Base-by-base conservation (phyloP, 1,140 invertebrate species). In the Euglossa dilemma region DNA sequence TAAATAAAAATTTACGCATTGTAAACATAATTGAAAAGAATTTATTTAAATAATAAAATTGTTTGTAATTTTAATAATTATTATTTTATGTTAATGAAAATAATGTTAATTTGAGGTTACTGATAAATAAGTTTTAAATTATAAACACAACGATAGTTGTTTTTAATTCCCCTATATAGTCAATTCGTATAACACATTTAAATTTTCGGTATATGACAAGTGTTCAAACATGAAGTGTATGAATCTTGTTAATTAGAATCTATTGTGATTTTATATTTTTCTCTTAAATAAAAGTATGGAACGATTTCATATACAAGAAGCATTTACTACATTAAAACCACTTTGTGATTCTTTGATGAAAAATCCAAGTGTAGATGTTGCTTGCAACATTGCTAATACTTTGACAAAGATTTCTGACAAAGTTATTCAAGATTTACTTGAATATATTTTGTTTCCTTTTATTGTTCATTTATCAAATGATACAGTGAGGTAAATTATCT, bases 381-480 rank as follows among this genome's bases (percentile, higher is more conserved):
- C 94, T 45, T 59, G 66, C 23, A 67, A 90, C 54, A 92, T 95
- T 70, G 74, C 83, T 1, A 72, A 86, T 11, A 61, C 88, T 18
- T 89, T 94, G 4, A 83, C 89, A 56, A 92, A 92, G 8, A 84
- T 95, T 54, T 92, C 94, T 9, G 88, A 87, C 67, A 91, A 94
- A 54, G 89, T 91, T 23, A 71, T 95, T 23, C 94, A 95, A 85
- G 93, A 95, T 77, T 84, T 95, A 6, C 93, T 94, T 25, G 94
- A 95, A 81, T 95, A 95, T 85, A 91, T 95, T 80, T 90, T 95
- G 54, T 94, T 94, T 76, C 95, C 95, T 5, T 92, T 95, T 57
- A 93, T 94, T 18, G 92, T 93, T 11, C 94, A 95, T 88, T 85
- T 96, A 25, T 93, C 93, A 76, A 93, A 92, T 79, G 83, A 92